Conservation (phyloP, 1,140 invertebrate species). For the Apis florea region DNA sequence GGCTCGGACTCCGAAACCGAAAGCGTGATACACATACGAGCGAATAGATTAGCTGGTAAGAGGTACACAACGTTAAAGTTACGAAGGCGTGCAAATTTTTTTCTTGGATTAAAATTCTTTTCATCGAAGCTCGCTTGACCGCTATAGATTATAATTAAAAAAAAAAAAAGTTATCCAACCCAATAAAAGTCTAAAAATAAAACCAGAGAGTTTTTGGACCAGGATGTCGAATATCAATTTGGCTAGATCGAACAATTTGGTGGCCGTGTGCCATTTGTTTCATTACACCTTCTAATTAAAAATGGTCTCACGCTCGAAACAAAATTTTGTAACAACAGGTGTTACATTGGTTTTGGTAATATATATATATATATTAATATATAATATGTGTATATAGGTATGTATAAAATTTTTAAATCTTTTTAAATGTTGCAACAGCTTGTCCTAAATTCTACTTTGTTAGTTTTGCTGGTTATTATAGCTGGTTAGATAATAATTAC, state of each 20-base stretch:
- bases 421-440: too few relatives aligned
- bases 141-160: too few relatives aligned
- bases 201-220: background rate
- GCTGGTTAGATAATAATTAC: too few relatives aligned
- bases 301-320: background rate
- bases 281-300: background rate
- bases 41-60: constrained; percentile 71
- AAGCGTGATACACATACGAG: constrained; percentile 77
- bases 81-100: too few relatives aligned
- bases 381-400: too few relatives aligned
- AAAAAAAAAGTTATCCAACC: background rate
- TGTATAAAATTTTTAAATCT: too few relatives aligned
- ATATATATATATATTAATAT: too few relatives aligned
- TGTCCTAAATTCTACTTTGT: too few relatives aligned
- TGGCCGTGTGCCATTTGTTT: constrained; percentile 9
- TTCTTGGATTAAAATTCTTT: too few relatives aligned
- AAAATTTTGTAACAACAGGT: background rate
- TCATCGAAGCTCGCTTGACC: too few relatives aligned
- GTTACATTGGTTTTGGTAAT: too few relatives aligned
- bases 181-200: constrained; percentile 38
- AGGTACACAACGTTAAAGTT: background rate
- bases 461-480: too few relatives aligned
- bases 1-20: constrained; percentile 85
- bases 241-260: constrained; percentile 13
- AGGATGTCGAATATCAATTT: constrained; percentile 19